Percentiles rank a stretch among this genome's conserved stretches.
phyloP scores from a whole-genome alignment of 1,140 invertebrate species.

The Diabrotica undecimpunctata region DNA sequence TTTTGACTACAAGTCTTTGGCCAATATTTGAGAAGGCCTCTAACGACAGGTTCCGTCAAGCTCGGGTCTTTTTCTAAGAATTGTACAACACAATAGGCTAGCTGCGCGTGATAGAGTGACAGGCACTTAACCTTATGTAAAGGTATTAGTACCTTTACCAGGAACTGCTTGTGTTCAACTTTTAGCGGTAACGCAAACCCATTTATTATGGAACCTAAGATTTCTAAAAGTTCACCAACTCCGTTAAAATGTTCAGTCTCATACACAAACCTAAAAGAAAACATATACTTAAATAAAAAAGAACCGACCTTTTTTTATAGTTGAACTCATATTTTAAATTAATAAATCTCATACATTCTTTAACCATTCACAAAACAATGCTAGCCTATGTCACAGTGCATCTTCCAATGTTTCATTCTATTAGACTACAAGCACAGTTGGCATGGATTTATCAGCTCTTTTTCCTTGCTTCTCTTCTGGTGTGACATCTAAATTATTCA shows the following conservation, averaged over 20 bases:
- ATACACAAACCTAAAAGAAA: slow-evolving; percentile 87
- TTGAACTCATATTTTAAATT: no score
- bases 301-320: no score
- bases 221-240: slow-evolving; percentile 96
- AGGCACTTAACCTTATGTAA: slow-evolving; percentile 96
- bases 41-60: slow-evolving; percentile 93
- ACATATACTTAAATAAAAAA: slow-evolving; percentile 1
- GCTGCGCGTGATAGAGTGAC: slow-evolving; percentile 91
- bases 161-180: slow-evolving; percentile 95
- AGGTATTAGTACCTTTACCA: slow-evolving; percentile 97
- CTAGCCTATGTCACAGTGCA: no score
- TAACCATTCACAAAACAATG: no score
- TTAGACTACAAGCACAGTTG: no score
- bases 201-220: slow-evolving; percentile 98
- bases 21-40: slow-evolving; percentile 97
- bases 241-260: slow-evolving; percentile 99
- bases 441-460: no score
- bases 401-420: no score
- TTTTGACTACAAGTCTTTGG: slow-evolving; percentile 99
- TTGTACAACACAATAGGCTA: slow-evolving; percentile 99
- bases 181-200: slow-evolving; percentile 97
- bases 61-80: slow-evolving; percentile 98
- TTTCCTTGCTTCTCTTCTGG: no score
- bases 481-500: no score
- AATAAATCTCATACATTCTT: no score